These are phyloP conservation scores for Clarias gariepinus DNA, from an alignment of 2,113 vertebrate genomes.

Conservation along the genomic window DNA sequence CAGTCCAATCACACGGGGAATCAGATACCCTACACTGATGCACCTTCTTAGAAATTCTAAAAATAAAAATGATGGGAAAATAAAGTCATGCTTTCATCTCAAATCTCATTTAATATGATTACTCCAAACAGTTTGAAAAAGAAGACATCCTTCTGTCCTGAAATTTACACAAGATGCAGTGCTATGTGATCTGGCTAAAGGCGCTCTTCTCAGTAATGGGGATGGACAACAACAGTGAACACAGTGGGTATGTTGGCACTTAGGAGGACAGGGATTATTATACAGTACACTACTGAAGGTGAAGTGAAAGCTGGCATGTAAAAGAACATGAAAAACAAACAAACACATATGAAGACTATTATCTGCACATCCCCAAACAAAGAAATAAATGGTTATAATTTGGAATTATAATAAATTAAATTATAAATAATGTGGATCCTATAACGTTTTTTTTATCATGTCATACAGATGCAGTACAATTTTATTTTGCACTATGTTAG, in stretches of 20 bases:
- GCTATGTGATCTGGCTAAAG: conserved; percentile 9
- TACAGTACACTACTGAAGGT: conserved; percentile 22
- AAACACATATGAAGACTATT: not conserved
- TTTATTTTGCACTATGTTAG: no score
- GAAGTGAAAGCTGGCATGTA: conserved; percentile 25
- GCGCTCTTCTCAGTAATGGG: not conserved
- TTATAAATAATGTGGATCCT: no score
- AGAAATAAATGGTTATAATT: no score
- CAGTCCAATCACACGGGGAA: not conserved
- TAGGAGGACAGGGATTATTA: conserved; percentile 38
- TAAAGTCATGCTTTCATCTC: not conserved
- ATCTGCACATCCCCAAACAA: not conserved
- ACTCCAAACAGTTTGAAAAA: conserved; percentile 7
- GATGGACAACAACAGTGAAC: conserved; percentile 43
- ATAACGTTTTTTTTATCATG: no score
- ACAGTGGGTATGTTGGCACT: conserved; percentile 35
- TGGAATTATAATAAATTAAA: no score
- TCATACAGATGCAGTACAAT: no score
- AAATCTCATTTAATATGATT: not conserved
- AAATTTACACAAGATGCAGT: conserved; percentile 7
- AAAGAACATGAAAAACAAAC: not conserved
- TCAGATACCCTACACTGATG: not conserved
- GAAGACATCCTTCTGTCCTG: conserved; percentile 12
- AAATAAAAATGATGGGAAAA: not conserved
- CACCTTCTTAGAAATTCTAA: not conserved